A percentile compares a stretch with the other conserved stretches of the same genome.
Evolutionary conservation across 1,140 invertebrate species (phyloP).

Genomic region (Berghia stephanieae): DNA sequence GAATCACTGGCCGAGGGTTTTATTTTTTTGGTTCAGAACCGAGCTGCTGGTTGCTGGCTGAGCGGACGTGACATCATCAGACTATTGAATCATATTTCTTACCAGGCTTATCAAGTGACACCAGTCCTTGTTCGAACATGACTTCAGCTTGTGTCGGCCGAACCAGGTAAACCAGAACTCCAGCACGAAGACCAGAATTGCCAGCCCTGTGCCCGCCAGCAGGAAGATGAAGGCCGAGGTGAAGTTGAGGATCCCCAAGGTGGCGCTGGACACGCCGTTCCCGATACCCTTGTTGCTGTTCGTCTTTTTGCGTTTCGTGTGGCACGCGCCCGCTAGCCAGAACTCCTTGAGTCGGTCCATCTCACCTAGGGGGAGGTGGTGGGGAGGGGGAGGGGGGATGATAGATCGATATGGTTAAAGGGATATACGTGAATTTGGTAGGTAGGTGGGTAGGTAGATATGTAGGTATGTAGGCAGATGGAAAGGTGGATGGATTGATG

Average conservation of each 20-base stretch:
- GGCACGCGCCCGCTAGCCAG: constrained; percentile 97
- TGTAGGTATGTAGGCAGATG: too few relatives aligned
- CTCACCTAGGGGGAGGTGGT: constrained; percentile 77
- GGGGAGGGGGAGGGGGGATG: too few relatives aligned
- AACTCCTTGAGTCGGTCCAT: constrained; percentile 92
- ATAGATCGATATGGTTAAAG: too few relatives aligned
- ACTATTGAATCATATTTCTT: too few relatives aligned
- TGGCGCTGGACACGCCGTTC: constrained; percentile 72
- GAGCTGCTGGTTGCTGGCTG: too few relatives aligned
- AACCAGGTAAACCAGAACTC: constrained; percentile 96
- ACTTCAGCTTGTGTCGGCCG: constrained; percentile 82
- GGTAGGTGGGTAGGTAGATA: too few relatives aligned
- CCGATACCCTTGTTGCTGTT: constrained; percentile 17
- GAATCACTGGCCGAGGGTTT: neutral
- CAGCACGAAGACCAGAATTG: constrained; percentile 82
- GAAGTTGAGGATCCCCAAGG: constrained; percentile 95
- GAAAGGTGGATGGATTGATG: too few relatives aligned
- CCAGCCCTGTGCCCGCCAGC: constrained; percentile 90
- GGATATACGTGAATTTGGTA: too few relatives aligned
- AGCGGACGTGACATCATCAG: too few relatives aligned
- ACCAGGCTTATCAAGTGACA: constrained; percentile 91
- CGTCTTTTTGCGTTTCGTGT: constrained; percentile 72
- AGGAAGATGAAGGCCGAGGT: constrained; percentile 91
- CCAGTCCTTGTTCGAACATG: constrained; percentile 85
- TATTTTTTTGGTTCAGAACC: neutral